These are phyloP conservation scores for Caenorhabditis macrosperma DNA, from an alignment of 2,888 invertebrate species.

Conservation along the genomic window DNA sequence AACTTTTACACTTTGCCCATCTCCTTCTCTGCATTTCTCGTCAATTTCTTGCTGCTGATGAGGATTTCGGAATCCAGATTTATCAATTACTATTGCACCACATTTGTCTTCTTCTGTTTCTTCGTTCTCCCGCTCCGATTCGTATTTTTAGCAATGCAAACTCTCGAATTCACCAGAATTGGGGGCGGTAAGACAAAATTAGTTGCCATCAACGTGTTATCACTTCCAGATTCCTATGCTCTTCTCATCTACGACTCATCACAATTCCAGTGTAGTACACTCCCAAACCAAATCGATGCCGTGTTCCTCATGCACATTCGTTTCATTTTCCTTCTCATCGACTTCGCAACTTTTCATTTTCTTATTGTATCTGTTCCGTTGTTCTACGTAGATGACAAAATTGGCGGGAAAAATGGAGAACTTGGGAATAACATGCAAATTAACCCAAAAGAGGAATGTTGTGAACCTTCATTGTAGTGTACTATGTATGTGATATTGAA, in stretches of 20 bases:
- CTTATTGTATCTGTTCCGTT: constrained; percentile 3
- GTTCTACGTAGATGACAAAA: constrained; percentile 5
- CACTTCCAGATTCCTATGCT: constrained; percentile 4
- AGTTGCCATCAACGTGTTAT: too few relatives aligned
- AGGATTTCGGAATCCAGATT: constrained; percentile 4
- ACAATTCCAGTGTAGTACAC: neutral
- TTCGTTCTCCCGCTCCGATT: constrained; percentile 9
- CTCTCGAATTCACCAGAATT: constrained; percentile 10
- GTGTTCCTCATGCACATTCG: constrained; percentile 10
- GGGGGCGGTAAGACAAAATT: neutral
- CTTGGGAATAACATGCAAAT: neutral
- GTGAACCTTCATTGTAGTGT: too few relatives aligned
- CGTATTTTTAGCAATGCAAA: constrained; percentile 12
- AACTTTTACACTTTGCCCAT: constrained; percentile 6
- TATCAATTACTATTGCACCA: neutral
- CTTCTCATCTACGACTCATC: neutral
- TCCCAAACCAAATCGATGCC: neutral
- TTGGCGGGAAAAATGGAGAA: neutral
- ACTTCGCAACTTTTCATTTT: constrained; percentile 3
- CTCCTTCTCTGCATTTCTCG: neutral
- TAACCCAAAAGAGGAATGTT: neutral
- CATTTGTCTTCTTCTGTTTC: constrained; percentile 9
- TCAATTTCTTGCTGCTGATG: neutral
- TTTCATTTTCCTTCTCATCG: neutral
- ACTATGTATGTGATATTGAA: too few relatives aligned